Base-by-base conservation (phyloP, 2,888 invertebrate genomes). In the Adela reaumurella region DNA sequence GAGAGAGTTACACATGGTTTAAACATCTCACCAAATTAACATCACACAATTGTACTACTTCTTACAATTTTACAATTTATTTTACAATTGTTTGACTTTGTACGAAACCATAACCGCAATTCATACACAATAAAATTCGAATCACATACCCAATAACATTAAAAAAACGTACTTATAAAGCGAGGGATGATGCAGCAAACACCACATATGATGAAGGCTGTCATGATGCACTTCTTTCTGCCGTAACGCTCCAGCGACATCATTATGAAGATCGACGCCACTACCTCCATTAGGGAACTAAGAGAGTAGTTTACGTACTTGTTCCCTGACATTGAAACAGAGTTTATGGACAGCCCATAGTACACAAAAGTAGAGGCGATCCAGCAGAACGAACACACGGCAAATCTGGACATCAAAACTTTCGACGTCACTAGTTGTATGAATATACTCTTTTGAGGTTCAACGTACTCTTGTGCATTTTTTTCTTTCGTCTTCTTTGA, bases 291-390 rank as follows among this genome's bases (percentile, higher is more conserved):
- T 29, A 66, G 59, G 74, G 76, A 74, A 61, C 70, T 73, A 18
- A 77, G 67, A 11, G 74, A 73, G 61, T 59, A 92, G 68, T 91
- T 92, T 4, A 88, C 60, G 62, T 91, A 88, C 64, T 86, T 87
- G 59, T 88, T 84, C 18, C 89, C 89, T 4, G 85, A 83, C 29
- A 92, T 70, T 1, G 85, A 79, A 1, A 89, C 87, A 0, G 91
- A 86, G 68, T 89, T 90, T 53, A 92, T 76, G 16, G 89, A 88
- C 17, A 92, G 70, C 0, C 92, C 92, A 59, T 89, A 91, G 68
- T 89, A 92, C 11, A 91, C 85, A 56, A 92, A 85, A 0, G 88
- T 86, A 53, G 88, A 87, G 2, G 89, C 86, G 46, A 90, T 83
- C 90, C 90, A 90, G 73, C 89, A 89, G 56, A 89, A 73, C 29